Conservation (phyloP, 1,140 invertebrate genomes). For the Drosophila gunungcola region DNA sequence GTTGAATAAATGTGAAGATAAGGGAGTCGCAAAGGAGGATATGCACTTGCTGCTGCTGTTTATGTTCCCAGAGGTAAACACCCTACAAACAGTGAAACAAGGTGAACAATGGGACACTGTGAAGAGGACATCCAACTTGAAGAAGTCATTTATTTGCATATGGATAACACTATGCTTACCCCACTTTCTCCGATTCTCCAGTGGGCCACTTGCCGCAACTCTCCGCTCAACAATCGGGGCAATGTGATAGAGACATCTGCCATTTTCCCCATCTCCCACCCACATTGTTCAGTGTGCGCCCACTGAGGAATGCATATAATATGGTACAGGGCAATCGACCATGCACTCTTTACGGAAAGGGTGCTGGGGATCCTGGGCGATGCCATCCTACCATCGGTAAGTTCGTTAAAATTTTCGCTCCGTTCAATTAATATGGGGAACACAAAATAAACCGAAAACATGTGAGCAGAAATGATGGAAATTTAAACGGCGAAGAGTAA, state of each 20-base stretch:
- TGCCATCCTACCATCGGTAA: constrained; percentile 40
- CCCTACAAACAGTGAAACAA: constrained; percentile 6
- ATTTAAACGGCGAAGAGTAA: constrained; percentile 21
- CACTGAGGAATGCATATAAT: constrained; percentile 65
- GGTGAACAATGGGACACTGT: constrained; percentile 10
- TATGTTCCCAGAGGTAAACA: constrained; percentile 43
- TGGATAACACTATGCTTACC: not conserved
- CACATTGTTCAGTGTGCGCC: constrained; percentile 52
- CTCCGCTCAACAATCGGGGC: constrained; percentile 20
- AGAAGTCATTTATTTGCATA: constrained; percentile 39
- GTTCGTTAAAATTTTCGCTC: constrained; percentile 48
- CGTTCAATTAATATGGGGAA: constrained; percentile 47
- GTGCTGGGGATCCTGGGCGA: constrained; percentile 7
- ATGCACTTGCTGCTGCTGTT: constrained; percentile 44
- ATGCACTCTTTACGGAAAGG: constrained; percentile 15
- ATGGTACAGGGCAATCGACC: constrained; percentile 56
- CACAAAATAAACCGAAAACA: constrained; percentile 18
- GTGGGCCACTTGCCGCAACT: constrained; percentile 27
- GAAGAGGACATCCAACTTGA: constrained; percentile 6
- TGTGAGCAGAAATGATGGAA: constrained; percentile 20
- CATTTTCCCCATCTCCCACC: constrained; percentile 3
- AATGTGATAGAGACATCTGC: constrained; percentile 50
- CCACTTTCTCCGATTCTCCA: not conserved
- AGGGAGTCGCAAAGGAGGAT: not conserved
- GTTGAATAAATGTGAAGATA: constrained; percentile 5